Conservation (phyloP, 2,113 vertebrate genomes). For the Pagrus major region DNA sequence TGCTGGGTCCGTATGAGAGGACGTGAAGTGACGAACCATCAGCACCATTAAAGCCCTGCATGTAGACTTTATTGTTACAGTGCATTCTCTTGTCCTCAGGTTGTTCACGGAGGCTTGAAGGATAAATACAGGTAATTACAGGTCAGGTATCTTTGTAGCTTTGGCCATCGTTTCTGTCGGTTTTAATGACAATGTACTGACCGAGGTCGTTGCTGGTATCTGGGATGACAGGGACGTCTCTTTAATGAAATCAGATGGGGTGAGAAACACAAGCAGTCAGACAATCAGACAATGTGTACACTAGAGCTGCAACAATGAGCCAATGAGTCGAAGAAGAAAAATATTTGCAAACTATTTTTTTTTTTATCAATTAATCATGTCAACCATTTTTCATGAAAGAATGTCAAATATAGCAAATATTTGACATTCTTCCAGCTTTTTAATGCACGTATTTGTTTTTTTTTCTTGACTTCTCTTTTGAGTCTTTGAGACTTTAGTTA, state of each 20-base stretch:
- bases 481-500: too few species aligned
- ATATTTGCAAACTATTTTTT: too few species aligned
- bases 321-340: too few species aligned
- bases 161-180: not conserved
- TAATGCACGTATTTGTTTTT: too few species aligned
- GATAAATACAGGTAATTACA: conserved; percentile 12
- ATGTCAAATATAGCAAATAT: too few species aligned
- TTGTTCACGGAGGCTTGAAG: conserved; percentile 46
- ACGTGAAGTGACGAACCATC: not conserved
- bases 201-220: not conserved
- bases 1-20: not conserved
- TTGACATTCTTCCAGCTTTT: too few species aligned
- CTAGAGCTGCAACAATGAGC: not conserved
- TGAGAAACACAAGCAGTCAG: not conserved
- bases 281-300: not conserved
- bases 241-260: not conserved
- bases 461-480: too few species aligned
- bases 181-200: not conserved
- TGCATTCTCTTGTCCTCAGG: conserved; percentile 8
- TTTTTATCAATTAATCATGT: too few species aligned
- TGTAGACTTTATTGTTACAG: conserved; percentile 5
- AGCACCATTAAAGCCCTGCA: conserved; percentile 35
- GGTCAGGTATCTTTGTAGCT: not conserved
- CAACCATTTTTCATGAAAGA: too few species aligned
- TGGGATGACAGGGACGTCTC: not conserved